Evolutionary conservation across 2,797 vertebrate genomes (phyloP).

Genomic region (Typhlichthys subterraneus): DNA sequence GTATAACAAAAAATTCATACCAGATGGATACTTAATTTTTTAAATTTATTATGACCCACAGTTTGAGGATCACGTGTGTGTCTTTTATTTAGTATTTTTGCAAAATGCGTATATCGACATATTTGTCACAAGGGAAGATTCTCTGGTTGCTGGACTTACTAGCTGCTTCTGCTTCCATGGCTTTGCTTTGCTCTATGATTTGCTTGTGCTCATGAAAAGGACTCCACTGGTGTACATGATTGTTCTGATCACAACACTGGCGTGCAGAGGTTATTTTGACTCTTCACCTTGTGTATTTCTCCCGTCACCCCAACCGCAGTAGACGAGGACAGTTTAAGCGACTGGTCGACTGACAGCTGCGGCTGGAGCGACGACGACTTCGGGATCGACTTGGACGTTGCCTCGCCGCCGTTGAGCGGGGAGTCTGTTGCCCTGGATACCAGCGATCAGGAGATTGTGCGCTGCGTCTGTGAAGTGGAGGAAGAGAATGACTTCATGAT

Average conservation of each 20-base stretch:
- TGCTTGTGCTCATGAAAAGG: neutral
- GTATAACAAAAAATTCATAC: too few species aligned
- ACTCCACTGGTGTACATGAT: neutral
- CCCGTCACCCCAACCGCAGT: constrained; percentile 11
- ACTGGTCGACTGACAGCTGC: constrained; percentile 92
- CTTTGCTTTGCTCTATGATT: constrained; percentile 54
- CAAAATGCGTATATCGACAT: neutral
- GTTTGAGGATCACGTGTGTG: too few species aligned
- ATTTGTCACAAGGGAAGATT: constrained; percentile 1
- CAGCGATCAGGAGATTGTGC: constrained; percentile 87
- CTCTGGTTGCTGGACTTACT: constrained; percentile 54
- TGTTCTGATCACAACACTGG: neutral
- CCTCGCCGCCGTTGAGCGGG: constrained; percentile 86
- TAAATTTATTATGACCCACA: too few species aligned
- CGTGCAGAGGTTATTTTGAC: neutral
- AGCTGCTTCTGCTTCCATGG: constrained; percentile 46
- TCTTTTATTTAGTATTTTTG: neutral
- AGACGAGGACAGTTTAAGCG: constrained; percentile 92
- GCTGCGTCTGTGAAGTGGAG: constrained; percentile 93
- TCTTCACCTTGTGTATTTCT: neutral
- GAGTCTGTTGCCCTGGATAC: constrained; percentile 80
- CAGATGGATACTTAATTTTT: too few species aligned
- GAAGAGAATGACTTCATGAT: constrained; percentile 99
- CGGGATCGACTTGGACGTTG: constrained; percentile 84
- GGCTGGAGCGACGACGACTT: constrained; percentile 93